phyloP scores from a whole-genome alignment of 2,797 vertebrate genomes.

The Thamnophis elegans region DNA sequence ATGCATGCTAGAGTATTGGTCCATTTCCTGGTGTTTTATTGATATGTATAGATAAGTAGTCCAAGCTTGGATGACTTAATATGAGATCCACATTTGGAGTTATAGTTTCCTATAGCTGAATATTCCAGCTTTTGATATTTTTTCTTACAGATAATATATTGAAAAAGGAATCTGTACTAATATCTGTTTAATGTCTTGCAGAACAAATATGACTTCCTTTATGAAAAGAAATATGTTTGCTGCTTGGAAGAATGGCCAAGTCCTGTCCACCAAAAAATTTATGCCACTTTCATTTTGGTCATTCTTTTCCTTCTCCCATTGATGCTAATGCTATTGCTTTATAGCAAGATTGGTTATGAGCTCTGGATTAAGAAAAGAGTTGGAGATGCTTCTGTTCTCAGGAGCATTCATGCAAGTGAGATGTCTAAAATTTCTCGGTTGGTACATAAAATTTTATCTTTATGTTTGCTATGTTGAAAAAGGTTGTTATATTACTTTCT shows the following conservation, averaged over 20 bases:
- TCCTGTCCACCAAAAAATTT: conserved; percentile 70
- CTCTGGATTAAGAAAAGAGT: conserved; percentile 79
- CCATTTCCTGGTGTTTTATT: not conserved
- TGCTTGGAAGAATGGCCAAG: conserved; percentile 77
- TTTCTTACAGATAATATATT: not conserved
- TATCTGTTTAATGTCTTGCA: conserved; percentile 56
- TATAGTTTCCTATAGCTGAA: not conserved
- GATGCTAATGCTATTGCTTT: conserved; percentile 72
- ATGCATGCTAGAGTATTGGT: not conserved
- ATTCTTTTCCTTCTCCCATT: conserved; percentile 76
- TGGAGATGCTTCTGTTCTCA: conserved; percentile 74
- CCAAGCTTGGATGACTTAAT: not conserved
- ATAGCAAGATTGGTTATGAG: conserved; percentile 73
- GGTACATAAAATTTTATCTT: conserved; percentile 37
- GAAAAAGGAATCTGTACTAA: not conserved
- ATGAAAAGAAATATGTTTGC: conserved; percentile 73
- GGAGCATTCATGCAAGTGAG: conserved; percentile 73
- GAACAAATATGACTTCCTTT: conserved; percentile 78
- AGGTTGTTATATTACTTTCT: not conserved
- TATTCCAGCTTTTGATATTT: not conserved
- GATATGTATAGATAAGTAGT: not conserved
- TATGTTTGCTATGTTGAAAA: not conserved
- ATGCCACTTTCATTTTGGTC: conserved; percentile 74
- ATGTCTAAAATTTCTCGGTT: conserved; percentile 78
- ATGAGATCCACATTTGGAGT: not conserved